Evolutionary conservation across 2,888 invertebrate genomes (phyloP).

Genomic region (Marronus borbonicus): DNA sequence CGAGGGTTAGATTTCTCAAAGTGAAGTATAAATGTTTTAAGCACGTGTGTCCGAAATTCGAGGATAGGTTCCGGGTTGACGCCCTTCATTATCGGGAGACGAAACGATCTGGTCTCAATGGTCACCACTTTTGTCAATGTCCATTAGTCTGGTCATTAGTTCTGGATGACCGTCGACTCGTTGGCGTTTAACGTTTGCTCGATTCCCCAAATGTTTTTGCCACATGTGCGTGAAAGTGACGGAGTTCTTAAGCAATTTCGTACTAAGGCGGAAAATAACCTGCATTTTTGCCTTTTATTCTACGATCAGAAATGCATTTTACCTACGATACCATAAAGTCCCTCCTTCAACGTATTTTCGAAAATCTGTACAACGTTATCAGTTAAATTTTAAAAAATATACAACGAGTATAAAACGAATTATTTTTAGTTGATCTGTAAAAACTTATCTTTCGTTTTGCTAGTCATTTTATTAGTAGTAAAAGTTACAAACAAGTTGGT

Average conservation of each 20-base stretch:
- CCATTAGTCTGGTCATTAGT: slow-evolving; percentile 52
- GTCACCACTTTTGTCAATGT: slow-evolving; percentile 51
- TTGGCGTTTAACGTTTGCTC: slow-evolving; percentile 42
- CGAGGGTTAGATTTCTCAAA: slow-evolving; percentile 17
- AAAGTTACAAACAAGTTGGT: too few relatives aligned
- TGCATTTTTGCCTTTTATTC: not conserved
- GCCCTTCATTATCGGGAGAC: slow-evolving; percentile 50
- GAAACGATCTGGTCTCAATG: slow-evolving; percentile 49
- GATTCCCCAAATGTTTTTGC: slow-evolving; percentile 36
- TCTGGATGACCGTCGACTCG: slow-evolving; percentile 51
- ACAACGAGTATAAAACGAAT: too few relatives aligned
- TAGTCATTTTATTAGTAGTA: too few relatives aligned
- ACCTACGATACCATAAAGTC: too few relatives aligned
- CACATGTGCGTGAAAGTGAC: slow-evolving; percentile 48
- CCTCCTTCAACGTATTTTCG: too few relatives aligned
- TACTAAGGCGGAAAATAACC: slow-evolving; percentile 17
- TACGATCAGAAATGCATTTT: too few relatives aligned
- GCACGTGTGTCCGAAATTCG: slow-evolving; percentile 42
- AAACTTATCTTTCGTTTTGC: too few relatives aligned
- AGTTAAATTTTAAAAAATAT: too few relatives aligned
- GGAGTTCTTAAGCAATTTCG: slow-evolving; percentile 30
- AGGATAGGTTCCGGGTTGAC: slow-evolving; percentile 41
- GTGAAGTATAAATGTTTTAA: slow-evolving; percentile 31
- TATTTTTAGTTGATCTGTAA: too few relatives aligned
- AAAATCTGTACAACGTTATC: too few relatives aligned